Conservation (phyloP, 2,888 invertebrate genomes). For the Dryobotodes eremita region DNA sequence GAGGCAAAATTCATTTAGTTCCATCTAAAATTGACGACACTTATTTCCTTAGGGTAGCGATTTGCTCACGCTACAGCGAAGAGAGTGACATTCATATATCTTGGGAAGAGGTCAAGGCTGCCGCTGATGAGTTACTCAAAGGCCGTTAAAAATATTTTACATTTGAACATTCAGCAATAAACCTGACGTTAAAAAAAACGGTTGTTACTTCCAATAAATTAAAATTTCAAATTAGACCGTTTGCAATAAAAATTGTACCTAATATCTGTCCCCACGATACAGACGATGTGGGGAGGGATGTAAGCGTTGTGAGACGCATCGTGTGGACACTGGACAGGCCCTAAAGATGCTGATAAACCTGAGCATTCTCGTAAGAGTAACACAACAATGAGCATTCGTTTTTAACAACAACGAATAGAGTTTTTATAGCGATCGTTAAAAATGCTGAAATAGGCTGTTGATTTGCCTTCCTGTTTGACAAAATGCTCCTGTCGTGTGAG, state of each 20-base stretch:
- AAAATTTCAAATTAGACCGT: neutral
- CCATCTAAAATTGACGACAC: constrained; percentile 96
- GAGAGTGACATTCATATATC: constrained; percentile 95
- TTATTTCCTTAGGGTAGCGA: constrained; percentile 96
- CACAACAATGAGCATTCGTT: neutral
- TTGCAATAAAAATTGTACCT: neutral
- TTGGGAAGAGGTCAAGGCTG: constrained; percentile 96
- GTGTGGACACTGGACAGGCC: neutral
- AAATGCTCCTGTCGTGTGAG: neutral
- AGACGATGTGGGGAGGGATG: neutral
- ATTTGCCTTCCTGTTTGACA: neutral
- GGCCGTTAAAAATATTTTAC: constrained; percentile 43
- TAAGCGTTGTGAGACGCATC: neutral
- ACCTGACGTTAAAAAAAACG: constrained; percentile 1
- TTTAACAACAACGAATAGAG: neutral
- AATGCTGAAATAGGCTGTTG: neutral
- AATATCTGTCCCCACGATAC: neutral
- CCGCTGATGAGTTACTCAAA: constrained; percentile 93
- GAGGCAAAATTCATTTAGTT: constrained; percentile 97
- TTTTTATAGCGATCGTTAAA: neutral
- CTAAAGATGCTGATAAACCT: constrained; percentile 5
- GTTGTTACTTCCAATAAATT: neutral
- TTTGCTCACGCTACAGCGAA: constrained; percentile 96
- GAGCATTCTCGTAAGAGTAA: constrained; percentile 10
- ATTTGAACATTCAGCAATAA: constrained; percentile 16